These are phyloP conservation scores for Colletes gigas DNA, from an alignment of 1,140 invertebrate genomes.

Conservation along the genomic window DNA sequence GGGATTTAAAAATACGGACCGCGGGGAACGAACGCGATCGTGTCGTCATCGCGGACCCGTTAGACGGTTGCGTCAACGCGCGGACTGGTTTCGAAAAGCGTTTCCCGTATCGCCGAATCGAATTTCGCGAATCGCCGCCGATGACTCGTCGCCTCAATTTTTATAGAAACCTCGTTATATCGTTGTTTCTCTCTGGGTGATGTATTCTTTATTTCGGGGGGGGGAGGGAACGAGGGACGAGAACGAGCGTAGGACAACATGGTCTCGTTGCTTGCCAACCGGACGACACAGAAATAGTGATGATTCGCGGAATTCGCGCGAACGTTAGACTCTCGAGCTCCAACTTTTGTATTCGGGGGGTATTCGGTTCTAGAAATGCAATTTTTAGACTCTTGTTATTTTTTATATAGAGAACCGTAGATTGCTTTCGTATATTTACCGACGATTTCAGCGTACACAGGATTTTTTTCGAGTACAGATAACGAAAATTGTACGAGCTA, in stretches of 20 bases:
- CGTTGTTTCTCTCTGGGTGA: background rate
- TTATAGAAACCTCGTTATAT: constrained; percentile 1
- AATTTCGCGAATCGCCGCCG: background rate
- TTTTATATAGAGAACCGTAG: no score
- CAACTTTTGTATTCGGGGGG: background rate
- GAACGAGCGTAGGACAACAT: background rate
- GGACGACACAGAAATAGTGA: constrained; percentile 25
- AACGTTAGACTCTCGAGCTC: background rate
- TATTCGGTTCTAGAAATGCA: no score
- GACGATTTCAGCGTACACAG: no score
- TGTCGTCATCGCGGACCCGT: constrained; percentile 30
- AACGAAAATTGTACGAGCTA: no score
- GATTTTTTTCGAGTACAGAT: no score
- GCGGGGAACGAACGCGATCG: background rate
- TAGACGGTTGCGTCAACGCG: constrained; percentile 35
- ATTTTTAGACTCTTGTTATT: no score
- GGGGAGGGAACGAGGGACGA: background rate
- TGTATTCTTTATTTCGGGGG: background rate
- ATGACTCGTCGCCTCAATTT: background rate
- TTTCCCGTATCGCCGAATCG: background rate
- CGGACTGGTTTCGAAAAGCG: background rate
- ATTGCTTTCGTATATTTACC: no score
- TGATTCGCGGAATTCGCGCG: constrained; percentile 14
- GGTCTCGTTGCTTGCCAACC: background rate
- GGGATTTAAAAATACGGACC: constrained; percentile 42